Base-by-base conservation (phyloP, 2,888 invertebrate genomes). In the Eutolmus rufibarbis region DNA sequence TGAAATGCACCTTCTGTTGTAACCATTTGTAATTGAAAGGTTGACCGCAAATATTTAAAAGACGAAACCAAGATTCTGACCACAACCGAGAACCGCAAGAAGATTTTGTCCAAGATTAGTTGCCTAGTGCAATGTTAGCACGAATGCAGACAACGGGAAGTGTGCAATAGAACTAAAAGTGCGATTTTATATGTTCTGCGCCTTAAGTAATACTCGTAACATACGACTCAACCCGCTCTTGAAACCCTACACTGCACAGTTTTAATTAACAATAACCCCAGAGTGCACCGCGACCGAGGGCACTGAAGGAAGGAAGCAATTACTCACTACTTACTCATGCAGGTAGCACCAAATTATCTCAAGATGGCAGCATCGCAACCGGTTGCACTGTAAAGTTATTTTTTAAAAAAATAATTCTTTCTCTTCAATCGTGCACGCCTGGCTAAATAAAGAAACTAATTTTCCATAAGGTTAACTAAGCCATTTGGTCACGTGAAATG, bases 241-340 rank as follows among this genome's bases (percentile, higher is more conserved):
- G 82, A 57, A 82, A 82, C 82, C 66, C 31, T 82, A 82, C 51
- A 82, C 66, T 82, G 82, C 37, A 57, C 82, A 28, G n/a, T 19
- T 82, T 82, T 66, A 82, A 82, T 82, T 82, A 82, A 82, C 82
- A 82, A 82, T 82, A 82, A 82, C 82, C 37, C 40, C 57, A 37
- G 40, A 76, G 40, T 76, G 34, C 76, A 76, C 34, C n/a, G 40
- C n/a, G 76, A 34, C 31, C 37, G 57, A 82, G 57, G 57, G 82
- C 82, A 82, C 14, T 37, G 37, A 66, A 82, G 82, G 82, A 82
- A 82, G 82, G 57, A 82, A 82, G 82, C 57, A 82, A 82, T 82
- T 82, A 82, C 82, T 82, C 82, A 57, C n/a, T 37, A 76, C 12
- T 40, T 76, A 37, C 66, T 66, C 37, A 28, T 57, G 37, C 66